phyloP scores from a whole-genome alignment of 1,140 invertebrate species.

The Platyura marginata region DNA sequence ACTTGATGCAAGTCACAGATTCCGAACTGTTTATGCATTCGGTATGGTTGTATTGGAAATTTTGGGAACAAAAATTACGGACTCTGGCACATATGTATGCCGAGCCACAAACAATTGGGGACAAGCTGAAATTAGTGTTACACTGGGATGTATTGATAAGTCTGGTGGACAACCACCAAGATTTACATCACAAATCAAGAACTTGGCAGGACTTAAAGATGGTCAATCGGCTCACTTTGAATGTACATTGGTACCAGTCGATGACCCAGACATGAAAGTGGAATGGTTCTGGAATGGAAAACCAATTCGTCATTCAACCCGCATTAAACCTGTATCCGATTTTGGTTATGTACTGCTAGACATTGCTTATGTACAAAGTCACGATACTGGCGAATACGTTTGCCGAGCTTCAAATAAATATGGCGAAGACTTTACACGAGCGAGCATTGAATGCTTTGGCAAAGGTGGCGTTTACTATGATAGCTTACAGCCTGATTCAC shows the following conservation, averaged over 20 bases:
- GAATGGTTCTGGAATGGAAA: constrained; percentile 93
- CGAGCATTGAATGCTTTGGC: constrained; percentile 63
- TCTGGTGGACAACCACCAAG: constrained; percentile 67
- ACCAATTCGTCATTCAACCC: constrained; percentile 67
- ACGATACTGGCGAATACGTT: constrained; percentile 84
- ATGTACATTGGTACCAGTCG: constrained; percentile 78
- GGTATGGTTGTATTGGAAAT: constrained; percentile 92
- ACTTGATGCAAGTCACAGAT: constrained; percentile 74
- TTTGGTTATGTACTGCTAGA: constrained; percentile 94
- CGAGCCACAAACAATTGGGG: constrained; percentile 78
- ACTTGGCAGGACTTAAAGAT: constrained; percentile 69
- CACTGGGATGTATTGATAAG: constrained; percentile 67
- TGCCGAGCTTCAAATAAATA: constrained; percentile 79
- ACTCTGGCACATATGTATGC: constrained; percentile 75
- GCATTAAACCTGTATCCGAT: constrained; percentile 87
- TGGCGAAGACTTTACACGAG: constrained; percentile 73
- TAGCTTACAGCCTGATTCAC: constrained; percentile 83
- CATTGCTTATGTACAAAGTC: constrained; percentile 82
- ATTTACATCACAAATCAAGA: constrained; percentile 77
- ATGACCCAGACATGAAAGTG: constrained; percentile 82
- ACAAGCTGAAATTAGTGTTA: constrained; percentile 66
- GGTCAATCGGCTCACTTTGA: constrained; percentile 86
- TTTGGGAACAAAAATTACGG: constrained; percentile 71
- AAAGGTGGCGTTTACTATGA: constrained; percentile 82
- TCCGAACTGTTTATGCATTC: constrained; percentile 82